Base-by-base conservation (phyloP, 2,888 invertebrate genomes). In the Sympetrum striolatum region DNA sequence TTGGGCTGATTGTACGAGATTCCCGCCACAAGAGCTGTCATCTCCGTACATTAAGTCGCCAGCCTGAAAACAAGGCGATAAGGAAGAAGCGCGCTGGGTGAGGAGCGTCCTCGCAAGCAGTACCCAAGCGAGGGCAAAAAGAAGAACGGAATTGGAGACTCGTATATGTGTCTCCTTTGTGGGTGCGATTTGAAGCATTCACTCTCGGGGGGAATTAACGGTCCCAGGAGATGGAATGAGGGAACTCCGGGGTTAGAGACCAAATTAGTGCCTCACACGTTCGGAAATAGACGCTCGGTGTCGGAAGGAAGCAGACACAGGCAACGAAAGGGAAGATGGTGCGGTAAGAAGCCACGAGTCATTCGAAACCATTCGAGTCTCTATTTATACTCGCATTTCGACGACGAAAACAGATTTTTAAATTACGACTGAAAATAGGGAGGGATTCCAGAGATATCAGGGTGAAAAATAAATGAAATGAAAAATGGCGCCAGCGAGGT, bases 271-370 rank as follows among this genome's bases (percentile, higher is more conserved):
- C 86, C 86, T 86, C 82, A 82, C 82, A 58, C 60, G 86, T 86
- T 86, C 86, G 86, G 86, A 86, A 86, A 86, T 86, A 86, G 86
- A 86, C 37, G 86, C 86, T 39, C 60, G 86, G 86, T 86, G 86
- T 60, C 86, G 60, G 86, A 86, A 86, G 60, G 37, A 31, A 35
- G 37, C 58, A 48, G 81, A 82, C 53, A 15, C 14, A 25, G 44
- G 81, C 44, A 44, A 44, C 44, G 44, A 81, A 48, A 48, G 82
- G 15, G 35, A 82, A 14, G 53, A 35, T 25, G 53, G 58, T 25
- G 15, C 53, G 53, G 82, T 35, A 53, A 82, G 53, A 58, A 53
- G 25, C 25, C 80, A 80, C 81, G 48, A n/a, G 81, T 82, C 58
- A 82, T 82, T 82, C 31, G 82, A 82, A 82, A 82, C 82, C 35